Evolutionary conservation across 2,113 vertebrate species (phyloP).

Genomic region (Sebastes fasciatus): DNA sequence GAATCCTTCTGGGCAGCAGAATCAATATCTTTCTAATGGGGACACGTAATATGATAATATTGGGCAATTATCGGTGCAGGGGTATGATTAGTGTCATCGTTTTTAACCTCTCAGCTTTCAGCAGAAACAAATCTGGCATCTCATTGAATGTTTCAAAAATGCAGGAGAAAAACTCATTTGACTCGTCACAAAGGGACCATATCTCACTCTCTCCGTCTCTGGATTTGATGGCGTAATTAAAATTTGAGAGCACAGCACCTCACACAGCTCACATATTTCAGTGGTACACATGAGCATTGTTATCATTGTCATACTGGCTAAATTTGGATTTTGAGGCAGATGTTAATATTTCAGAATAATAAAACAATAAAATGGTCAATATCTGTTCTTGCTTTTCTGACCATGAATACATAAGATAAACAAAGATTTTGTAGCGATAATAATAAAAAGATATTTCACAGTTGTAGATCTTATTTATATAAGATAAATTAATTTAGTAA

Average conservation of each 20-base stretch:
- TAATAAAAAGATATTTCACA: background rate
- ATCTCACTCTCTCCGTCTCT: constrained; percentile 33
- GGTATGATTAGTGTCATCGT: constrained; percentile 62
- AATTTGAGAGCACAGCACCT: constrained; percentile 42
- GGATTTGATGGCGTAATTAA: constrained; percentile 47
- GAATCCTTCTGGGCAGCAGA: constrained; percentile 53
- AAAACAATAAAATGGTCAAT: background rate
- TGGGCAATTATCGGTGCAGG: constrained; percentile 64
- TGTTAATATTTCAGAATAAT: background rate
- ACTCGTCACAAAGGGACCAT: constrained; percentile 8
- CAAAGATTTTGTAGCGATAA: background rate
- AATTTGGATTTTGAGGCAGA: constrained; percentile 18
- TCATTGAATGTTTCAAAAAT: constrained; percentile 48
- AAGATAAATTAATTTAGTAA: background rate
- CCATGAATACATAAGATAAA: background rate
- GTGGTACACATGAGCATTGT: constrained; percentile 30
- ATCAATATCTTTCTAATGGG: constrained; percentile 75
- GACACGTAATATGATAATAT: constrained; percentile 69
- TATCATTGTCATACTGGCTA: constrained; percentile 42
- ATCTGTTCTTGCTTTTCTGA: background rate
- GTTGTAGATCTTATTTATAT: background rate
- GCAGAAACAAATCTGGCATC: constrained; percentile 20
- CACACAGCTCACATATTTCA: constrained; percentile 26
- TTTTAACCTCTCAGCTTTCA: constrained; percentile 70
- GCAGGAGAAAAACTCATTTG: constrained; percentile 32